A percentile compares a stretch with the other conserved stretches of the same genome.
phyloP scores from a whole-genome alignment of 2,113 vertebrate genomes.

The Tyto alba region DNA sequence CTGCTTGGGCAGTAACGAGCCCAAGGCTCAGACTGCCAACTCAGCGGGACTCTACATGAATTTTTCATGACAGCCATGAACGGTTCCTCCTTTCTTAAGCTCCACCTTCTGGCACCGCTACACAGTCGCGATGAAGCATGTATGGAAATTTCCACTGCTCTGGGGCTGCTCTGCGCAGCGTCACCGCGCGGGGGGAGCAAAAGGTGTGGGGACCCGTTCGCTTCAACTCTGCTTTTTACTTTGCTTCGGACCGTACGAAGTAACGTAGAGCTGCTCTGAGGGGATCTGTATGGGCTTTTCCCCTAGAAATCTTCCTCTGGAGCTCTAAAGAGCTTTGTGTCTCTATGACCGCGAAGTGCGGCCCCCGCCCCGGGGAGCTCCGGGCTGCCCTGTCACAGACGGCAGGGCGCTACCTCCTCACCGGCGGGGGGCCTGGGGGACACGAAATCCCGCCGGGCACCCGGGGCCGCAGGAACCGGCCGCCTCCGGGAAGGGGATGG shows the following conservation, averaged over 20 bases:
- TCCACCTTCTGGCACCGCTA: not conserved
- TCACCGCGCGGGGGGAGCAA: too few relatives aligned
- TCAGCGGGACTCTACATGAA: rapidly evolving
- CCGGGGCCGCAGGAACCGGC: too few relatives aligned
- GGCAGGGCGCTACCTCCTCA: not conserved
- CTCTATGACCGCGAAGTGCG: rapidly evolving
- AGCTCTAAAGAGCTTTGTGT: too few relatives aligned
- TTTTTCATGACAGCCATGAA: not conserved
- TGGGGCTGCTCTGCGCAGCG: not conserved
- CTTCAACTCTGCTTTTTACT: rapidly evolving
- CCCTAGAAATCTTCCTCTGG: rapidly evolving
- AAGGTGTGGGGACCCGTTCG: too few relatives aligned
- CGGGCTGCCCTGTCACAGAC: rapidly evolving
- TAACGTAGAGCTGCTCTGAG: rapidly evolving
- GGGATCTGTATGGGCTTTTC: rapidly evolving
- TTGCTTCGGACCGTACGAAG: rapidly evolving
- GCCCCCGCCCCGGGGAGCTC: too few relatives aligned
- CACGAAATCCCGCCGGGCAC: rapidly evolving
- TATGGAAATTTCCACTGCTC: constrained; percentile 49
- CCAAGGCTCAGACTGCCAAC: too few relatives aligned
- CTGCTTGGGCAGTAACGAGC: too few relatives aligned
- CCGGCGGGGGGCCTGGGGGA: not conserved
- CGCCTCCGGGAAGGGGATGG: rapidly evolving
- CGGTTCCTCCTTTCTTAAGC: not conserved
- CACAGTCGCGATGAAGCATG: rapidly evolving